Percentiles rank a stretch among this genome's conserved stretches.
Conservation (phyloP, 2,113 vertebrate genomes). For the Zootoca vivipara region DNA sequence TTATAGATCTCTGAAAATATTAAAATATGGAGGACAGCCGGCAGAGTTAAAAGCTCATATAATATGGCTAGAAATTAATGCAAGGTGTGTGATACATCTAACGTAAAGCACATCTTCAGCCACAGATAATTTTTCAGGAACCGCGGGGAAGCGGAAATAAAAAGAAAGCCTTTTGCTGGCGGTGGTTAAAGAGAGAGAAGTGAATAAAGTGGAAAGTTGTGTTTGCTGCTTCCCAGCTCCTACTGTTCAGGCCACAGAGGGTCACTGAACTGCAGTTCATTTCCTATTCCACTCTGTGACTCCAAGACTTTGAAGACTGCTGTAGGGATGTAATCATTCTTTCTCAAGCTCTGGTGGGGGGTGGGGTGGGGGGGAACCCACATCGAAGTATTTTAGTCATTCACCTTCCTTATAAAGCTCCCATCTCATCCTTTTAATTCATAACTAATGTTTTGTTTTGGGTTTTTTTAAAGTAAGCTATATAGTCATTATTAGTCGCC, state of each 20-base stretch:
- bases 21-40: not conserved
- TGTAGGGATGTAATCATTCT: slow-evolving; percentile 68
- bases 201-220: slow-evolving; percentile 69
- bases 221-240: slow-evolving; percentile 65
- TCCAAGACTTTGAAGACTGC: slow-evolving; percentile 70
- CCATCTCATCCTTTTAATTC: slow-evolving; percentile 51
- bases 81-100: not conserved
- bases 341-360: slow-evolving; percentile 46
- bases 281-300: slow-evolving; percentile 69
- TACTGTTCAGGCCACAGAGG: slow-evolving; percentile 67
- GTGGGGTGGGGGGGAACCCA: slow-evolving; percentile 42
- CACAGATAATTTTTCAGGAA: slow-evolving; percentile 50
- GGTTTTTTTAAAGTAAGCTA: not conserved
- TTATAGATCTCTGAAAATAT: slow-evolving; percentile 16
- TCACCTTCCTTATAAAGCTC: slow-evolving; percentile 55
- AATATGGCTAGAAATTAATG: not conserved
- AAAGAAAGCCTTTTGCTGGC: slow-evolving; percentile 43
- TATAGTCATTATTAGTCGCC: not conserved
- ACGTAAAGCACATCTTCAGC: slow-evolving; percentile 3
- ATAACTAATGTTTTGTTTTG: slow-evolving; percentile 25
- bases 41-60: not conserved
- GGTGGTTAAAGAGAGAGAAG: slow-evolving; percentile 56
- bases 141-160: slow-evolving; percentile 43
- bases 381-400: slow-evolving; percentile 63
- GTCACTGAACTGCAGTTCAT: slow-evolving; percentile 74